Percentiles rank a stretch among this genome's conserved stretches.
These are phyloP conservation scores for Hirtodrosophila confusa DNA, from an alignment of 2,888 invertebrate species.

Conservation along the genomic window DNA sequence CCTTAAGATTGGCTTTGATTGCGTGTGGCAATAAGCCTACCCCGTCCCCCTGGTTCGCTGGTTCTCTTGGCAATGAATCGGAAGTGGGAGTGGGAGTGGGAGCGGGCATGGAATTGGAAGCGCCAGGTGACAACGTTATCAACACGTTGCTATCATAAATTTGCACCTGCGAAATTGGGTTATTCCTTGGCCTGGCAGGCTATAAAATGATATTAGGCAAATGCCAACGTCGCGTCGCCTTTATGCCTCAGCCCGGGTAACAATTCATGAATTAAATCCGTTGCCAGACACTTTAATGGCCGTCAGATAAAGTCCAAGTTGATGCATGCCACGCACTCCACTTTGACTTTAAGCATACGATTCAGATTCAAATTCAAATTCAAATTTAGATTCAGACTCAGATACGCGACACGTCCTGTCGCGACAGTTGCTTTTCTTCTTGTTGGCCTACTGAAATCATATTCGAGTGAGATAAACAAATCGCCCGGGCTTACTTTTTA, in stretches of 20 bases:
- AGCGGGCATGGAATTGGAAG: too few species aligned
- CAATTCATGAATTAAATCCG: conserved; percentile 53
- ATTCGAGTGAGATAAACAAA: too few species aligned
- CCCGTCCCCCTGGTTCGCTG: conserved; percentile 1
- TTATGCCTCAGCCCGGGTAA: conserved; percentile 42
- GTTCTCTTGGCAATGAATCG: background rate
- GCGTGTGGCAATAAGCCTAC: conserved; percentile 23
- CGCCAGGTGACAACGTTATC: conserved; percentile 39
- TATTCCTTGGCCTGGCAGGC: conserved; percentile 40
- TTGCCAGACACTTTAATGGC: conserved; percentile 56
- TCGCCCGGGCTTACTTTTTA: too few species aligned
- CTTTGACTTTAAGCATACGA: conserved; percentile 4
- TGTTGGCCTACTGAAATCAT: too few species aligned
- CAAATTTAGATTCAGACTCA: too few species aligned
- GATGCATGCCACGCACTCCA: conserved; percentile 27
- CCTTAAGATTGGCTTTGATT: conserved; percentile 54
- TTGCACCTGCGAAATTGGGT: conserved; percentile 62
- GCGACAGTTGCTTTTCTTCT: too few species aligned
- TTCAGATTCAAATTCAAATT: background rate
- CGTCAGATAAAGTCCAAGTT: conserved; percentile 43
- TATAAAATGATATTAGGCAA: conserved; percentile 68
- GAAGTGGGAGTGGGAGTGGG: background rate
- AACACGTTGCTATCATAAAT: conserved; percentile 71
- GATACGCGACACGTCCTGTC: too few species aligned
- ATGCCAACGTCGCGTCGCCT: conserved; percentile 28